Percentiles rank a stretch among this genome's conserved stretches.
These are phyloP conservation scores for Drosophila watanabei DNA, from an alignment of 1,140 invertebrate genomes.

Conservation along the genomic window DNA sequence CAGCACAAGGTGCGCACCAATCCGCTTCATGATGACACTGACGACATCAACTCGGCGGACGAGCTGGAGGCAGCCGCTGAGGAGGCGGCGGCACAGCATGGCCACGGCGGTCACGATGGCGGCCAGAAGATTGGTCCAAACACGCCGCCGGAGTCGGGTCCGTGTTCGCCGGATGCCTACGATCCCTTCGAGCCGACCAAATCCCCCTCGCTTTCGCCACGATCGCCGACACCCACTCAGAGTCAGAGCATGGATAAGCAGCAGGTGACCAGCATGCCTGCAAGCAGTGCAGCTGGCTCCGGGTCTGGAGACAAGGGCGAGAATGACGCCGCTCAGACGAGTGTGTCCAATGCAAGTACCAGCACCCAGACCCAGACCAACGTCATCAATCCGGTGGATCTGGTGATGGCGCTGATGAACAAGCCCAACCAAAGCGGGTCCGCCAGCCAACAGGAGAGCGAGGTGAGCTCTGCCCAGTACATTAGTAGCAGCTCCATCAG, in stretches of 20 bases:
- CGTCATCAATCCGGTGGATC: constrained; percentile 76
- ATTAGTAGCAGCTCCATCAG: constrained; percentile 50
- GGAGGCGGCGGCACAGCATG: constrained; percentile 24
- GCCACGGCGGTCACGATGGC: constrained; percentile 33
- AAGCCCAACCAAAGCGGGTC: constrained; percentile 62
- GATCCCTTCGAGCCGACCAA: constrained; percentile 96
- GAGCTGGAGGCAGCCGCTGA: constrained; percentile 58
- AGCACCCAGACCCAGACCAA: constrained; percentile 55
- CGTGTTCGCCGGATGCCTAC: constrained; percentile 89
- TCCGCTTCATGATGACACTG: constrained; percentile 87
- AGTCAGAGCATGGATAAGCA: constrained; percentile 48
- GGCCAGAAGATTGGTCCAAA: constrained; percentile 85
- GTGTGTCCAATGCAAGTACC: constrained; percentile 40
- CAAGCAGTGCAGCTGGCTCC: constrained; percentile 15
- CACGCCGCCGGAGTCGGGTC: constrained; percentile 85
- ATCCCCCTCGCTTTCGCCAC: constrained; percentile 88
- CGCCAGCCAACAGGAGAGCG: constrained; percentile 66
- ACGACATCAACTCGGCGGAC: constrained; percentile 80
- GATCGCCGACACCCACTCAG: constrained; percentile 76
- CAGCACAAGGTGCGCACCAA: constrained; percentile 88
- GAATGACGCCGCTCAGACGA: constrained; percentile 17
- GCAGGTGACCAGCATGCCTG: constrained; percentile 7
- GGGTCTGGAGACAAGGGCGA: constrained; percentile 46
- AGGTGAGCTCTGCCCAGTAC: constrained; percentile 61
- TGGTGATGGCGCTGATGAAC: constrained; percentile 85